These are phyloP conservation scores for Euglossa dilemma DNA, from an alignment of 1,140 invertebrate species.

Conservation along the genomic window DNA sequence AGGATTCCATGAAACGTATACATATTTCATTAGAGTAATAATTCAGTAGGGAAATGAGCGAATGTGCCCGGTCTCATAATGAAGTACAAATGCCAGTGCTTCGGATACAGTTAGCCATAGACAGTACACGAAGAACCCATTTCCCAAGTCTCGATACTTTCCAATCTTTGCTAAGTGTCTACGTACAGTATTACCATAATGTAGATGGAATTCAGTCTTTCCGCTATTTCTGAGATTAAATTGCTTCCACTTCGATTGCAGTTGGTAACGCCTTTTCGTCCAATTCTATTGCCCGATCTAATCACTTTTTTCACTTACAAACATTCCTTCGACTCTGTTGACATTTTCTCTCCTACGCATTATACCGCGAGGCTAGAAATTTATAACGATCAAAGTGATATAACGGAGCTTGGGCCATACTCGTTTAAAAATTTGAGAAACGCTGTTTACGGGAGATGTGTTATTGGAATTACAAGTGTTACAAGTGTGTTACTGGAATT, in stretches of 20 bases:
- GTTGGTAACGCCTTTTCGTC: background rate
- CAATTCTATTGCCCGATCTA: background rate
- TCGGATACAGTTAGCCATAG: background rate
- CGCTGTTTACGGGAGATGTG: no score
- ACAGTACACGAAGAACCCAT: background rate
- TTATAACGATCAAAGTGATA: background rate
- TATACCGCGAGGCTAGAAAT: background rate
- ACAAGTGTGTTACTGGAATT: no score
- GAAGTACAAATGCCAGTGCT: background rate
- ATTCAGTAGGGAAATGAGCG: background rate
- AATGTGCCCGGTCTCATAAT: background rate
- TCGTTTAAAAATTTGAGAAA: no score
- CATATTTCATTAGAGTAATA: background rate
- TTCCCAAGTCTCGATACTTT: constrained; percentile 29
- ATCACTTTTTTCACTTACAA: background rate
- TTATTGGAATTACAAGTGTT: no score
- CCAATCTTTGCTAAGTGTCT: constrained; percentile 34
- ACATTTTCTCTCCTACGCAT: background rate
- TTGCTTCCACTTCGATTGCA: background rate
- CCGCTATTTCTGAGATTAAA: constrained; percentile 26
- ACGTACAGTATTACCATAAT: constrained; percentile 1
- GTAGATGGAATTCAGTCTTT: constrained; percentile 24
- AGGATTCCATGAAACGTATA: background rate
- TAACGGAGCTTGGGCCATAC: background rate
- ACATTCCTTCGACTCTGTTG: background rate